Percentiles rank a stretch among this genome's conserved stretches.
These are phyloP conservation scores for Buteo buteo DNA, from an alignment of 2,113 vertebrate genomes.

Conservation along the genomic window DNA sequence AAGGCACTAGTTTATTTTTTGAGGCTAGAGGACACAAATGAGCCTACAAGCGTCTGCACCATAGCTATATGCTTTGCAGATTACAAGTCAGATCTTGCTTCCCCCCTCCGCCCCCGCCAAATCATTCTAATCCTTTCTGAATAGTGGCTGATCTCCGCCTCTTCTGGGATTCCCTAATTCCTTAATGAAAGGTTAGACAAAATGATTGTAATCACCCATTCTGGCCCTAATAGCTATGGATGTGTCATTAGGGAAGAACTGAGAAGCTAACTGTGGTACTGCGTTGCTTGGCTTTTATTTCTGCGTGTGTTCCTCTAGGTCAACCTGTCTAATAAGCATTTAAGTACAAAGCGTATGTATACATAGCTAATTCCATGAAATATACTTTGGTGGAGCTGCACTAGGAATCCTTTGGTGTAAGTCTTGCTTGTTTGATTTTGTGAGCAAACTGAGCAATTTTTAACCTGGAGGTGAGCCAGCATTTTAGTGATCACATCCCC, in stretches of 20 bases:
- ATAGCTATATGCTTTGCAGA: neutral
- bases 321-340: neutral
- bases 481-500: rapidly evolving
- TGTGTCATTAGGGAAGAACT: neutral
- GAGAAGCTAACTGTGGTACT: neutral
- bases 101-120: rapidly evolving
- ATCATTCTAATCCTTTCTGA: neutral
- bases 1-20: neutral
- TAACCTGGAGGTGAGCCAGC: neutral
- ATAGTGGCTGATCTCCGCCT: neutral
- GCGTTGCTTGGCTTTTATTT: neutral
- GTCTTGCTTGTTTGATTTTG: neutral
- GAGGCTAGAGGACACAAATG: neutral
- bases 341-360: neutral
- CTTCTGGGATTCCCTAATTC: neutral
- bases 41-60: neutral
- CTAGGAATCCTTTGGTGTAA: neutral
- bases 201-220: neutral
- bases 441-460: neutral
- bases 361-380: rapidly evolving
- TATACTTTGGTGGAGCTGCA: neutral
- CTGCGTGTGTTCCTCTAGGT: neutral
- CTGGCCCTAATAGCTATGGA: neutral
- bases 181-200: neutral
- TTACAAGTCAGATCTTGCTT: neutral